Evolutionary conservation across 2,113 vertebrate genomes (phyloP), one percentile per base, ranked within the genome.

Genomic region (Heterocephalus glaber): DNA sequence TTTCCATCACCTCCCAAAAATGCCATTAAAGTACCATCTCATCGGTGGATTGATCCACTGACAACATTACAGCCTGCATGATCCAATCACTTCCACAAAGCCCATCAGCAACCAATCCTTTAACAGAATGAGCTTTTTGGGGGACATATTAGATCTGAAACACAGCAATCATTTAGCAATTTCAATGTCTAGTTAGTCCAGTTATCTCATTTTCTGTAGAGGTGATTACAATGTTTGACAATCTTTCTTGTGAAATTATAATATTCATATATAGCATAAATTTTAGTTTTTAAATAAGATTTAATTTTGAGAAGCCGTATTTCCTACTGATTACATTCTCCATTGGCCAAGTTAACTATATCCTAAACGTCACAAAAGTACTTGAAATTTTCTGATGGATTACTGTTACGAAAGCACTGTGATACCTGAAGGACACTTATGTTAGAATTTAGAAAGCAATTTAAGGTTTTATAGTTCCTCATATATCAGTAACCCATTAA

Each of bases 371-470:
- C 90, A 66, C 61, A 72, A 89, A 92, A 82, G 54, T n/a, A 77
- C 47, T 38, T 83, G 81, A 22, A 97, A 70, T 52, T 86, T 94
- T 74, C 66, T 92, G 54, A 60, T 65, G 63, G 82, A 38, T 88
- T 61, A 65, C 49, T 89, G 22, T 66, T 94, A 28, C 52, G 83
- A 77, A 65, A 77, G 60, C 61, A 60, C 22, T 84, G 26, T 7
- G 79, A 10, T 72, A 60, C 12, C 65, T 83, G 20, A 77, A 66
- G 58, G 22, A 60, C 33, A 49, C 30, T 61, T 56, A 28, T 38
- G 24, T 76, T 84, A 92, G 80, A 86, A 86, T 49, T 68, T 89
- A 61, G 63, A 93, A 91, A 85, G 7, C 44, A 70, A 63, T 58
- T 68, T 56, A 52, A 58, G 12, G 33, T 77, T 89, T 86, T 47